A percentile compares a stretch with the other conserved stretches of the same genome.
These are phyloP conservation scores for Hymenopus coronatus DNA, from an alignment of 2,888 invertebrate genomes.

Conservation along the genomic window DNA sequence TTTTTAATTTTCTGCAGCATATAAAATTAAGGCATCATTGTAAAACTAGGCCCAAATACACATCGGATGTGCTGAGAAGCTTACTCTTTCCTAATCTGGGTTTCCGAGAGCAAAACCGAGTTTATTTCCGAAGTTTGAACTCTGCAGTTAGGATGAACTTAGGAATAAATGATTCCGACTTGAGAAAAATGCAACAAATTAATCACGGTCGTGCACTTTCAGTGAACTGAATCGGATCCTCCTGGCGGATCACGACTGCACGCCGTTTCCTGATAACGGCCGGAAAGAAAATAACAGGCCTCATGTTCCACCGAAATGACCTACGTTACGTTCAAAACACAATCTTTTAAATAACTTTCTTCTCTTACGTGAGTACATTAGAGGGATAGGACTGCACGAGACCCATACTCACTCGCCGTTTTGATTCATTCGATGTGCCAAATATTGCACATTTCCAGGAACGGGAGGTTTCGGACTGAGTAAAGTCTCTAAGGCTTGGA, in stretches of 20 bases:
- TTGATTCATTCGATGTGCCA: too few relatives aligned
- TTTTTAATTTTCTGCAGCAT: too few relatives aligned
- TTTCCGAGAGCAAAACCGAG: not conserved
- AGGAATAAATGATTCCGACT: not conserved
- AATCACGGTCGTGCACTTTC: not conserved
- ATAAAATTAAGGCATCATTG: too few relatives aligned
- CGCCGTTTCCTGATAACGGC: not conserved
- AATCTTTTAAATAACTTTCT: not conserved
- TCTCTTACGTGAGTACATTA: not conserved
- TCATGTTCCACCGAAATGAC: not conserved
- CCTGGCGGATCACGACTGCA: not conserved
- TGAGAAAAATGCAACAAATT: not conserved
- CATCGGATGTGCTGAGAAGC: not conserved
- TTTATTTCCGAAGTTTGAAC: not conserved
- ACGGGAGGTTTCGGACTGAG: too few relatives aligned
- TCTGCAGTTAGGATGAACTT: not conserved
- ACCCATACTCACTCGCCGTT: too few relatives aligned
- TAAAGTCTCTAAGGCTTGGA: too few relatives aligned
- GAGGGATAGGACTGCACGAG: not conserved
- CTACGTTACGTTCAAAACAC: not conserved
- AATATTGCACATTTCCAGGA: too few relatives aligned
- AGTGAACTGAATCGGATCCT: not conserved
- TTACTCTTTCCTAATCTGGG: not conserved
- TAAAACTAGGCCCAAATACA: too few relatives aligned
- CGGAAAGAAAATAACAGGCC: not conserved